Base-by-base conservation (phyloP, 2,797 vertebrate genomes). In the Fundulus diaphanus region DNA sequence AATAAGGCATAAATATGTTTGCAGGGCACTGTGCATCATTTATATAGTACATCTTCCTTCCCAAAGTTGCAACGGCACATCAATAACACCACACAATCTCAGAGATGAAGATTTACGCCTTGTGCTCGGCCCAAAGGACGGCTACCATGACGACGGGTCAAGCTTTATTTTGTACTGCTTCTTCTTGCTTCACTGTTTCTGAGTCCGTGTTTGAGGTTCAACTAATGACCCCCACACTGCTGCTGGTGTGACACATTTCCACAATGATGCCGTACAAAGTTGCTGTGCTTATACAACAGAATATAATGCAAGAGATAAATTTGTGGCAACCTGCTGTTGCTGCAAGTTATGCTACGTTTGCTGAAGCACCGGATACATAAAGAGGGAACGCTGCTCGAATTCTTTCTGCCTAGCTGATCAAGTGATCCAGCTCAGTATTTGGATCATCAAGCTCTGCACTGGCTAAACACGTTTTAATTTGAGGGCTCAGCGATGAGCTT, bases 391-490 rank as follows among this genome's bases (percentile, higher is more conserved):
- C 54, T 56, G 15, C 11, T 2, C 1, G 13, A 24, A n/a, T 66
- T n/a, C 37, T 66, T 27, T 3, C 37, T 66, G 37, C 82, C 74
- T 76, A 69, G 79, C 77, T 75, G 80, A 86, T 88, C 82, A 72
- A 77, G 72, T 70, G 67, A 78, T 76, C 72, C 83, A n/a, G 54
- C 54, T 16, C 81, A 63, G 56, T 68, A 85, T 86, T 84, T 78
- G 82, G 80, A 79, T 88, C 76, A 85, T 88, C 70, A 72, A 66
- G 68, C 66, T 72, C 77, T 42, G 56, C 78, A 52, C n/a, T 79
- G 78, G 73, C 68, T 80, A 78, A 80, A 84, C 73, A 87, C 76
- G 78, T 84, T 80, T 83, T 86, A 82, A 86, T 92, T 86, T 86
- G 81, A 86, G 65, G 82, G 79, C 78, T 90, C 79, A 73, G 68